phyloP scores from a whole-genome alignment of 2,888 invertebrate genomes.

The Idaea straminata region DNA sequence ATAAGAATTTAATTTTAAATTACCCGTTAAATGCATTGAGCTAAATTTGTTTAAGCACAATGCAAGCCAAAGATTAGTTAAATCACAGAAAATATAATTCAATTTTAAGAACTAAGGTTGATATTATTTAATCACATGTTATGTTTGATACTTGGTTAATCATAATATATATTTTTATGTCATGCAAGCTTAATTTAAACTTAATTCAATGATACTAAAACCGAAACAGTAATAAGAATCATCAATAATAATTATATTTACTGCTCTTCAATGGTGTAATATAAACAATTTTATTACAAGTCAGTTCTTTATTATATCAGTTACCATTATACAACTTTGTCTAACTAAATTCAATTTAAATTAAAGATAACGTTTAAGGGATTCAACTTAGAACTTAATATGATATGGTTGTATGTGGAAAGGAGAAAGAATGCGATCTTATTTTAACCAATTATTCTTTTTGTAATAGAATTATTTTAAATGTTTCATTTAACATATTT shows the following conservation, averaged over 20 bases:
- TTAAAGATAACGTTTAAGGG: background rate
- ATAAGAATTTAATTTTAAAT: no score
- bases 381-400: background rate
- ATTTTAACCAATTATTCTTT: background rate
- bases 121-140: no score
- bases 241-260: background rate
- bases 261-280: conserved; percentile 1
- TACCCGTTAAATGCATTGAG: no score
- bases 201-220: background rate
- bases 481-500: background rate
- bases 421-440: background rate
- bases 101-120: no score
- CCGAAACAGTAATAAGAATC: background rate
- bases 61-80: no score
- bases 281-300: background rate
- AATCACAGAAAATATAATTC: no score
- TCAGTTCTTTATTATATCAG: background rate
- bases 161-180: background rate
- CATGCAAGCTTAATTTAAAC: background rate
- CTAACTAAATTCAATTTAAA: background rate
- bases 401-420: background rate
- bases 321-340: background rate
- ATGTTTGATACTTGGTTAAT: no score
- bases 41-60: no score
- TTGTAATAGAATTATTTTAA: background rate